phyloP scores from a whole-genome alignment of 2,888 invertebrate genomes.

The Ceratothoa steindachneri region DNA sequence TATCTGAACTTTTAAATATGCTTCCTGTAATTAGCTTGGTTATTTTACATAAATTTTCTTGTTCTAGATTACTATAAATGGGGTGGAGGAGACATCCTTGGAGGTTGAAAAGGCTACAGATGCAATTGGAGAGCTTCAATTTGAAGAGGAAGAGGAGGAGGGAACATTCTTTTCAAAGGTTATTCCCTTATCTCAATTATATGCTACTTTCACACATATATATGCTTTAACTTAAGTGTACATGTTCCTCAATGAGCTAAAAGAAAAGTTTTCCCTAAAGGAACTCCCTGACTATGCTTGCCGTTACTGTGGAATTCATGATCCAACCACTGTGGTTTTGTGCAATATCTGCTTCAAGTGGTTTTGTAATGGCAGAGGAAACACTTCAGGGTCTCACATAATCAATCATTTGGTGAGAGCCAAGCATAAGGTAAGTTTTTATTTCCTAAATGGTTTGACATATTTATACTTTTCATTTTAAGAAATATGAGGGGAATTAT shows the following conservation, averaged over 20 bases:
- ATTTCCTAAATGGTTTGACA: too few species aligned
- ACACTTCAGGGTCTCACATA: conserved; percentile 96
- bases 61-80: conserved; percentile 33
- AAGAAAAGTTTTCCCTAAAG: too few species aligned
- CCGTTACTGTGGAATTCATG: conserved; percentile 95
- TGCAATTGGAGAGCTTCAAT: conserved; percentile 67
- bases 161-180: conserved; percentile 51
- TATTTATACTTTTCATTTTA: too few species aligned
- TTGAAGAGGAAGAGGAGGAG: conserved; percentile 92
- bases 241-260: too few species aligned
- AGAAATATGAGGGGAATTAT: too few species aligned
- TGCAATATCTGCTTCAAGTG: conserved; percentile 98
- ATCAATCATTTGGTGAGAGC: conserved; percentile 97
- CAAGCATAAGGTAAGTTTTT: conserved; percentile 77
- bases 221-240: too few species aligned
- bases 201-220: neutral
- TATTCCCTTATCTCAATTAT: neutral
- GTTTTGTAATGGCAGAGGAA: conserved; percentile 99
- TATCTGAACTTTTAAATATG: too few species aligned
- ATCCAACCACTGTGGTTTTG: conserved; percentile 94
- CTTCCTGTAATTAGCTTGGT: too few species aligned
- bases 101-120: conserved; percentile 41
- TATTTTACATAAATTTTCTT: too few species aligned
- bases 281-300: conserved; percentile 18
- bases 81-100: conserved; percentile 23